phyloP scores from a whole-genome alignment of 1,140 invertebrate genomes.

The Eriosoma lanigerum region DNA sequence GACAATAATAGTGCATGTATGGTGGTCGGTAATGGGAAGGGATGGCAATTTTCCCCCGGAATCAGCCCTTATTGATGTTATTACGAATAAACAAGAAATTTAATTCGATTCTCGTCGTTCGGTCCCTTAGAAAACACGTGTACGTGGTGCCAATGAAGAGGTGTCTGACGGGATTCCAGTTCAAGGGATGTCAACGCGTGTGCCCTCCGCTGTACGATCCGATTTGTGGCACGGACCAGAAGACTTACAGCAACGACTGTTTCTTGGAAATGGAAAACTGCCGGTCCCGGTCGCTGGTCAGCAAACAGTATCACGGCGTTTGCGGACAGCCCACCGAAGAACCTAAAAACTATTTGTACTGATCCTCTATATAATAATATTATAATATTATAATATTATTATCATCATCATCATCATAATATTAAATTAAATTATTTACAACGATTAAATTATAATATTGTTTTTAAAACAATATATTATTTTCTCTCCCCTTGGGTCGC shows the following conservation, averaged over 20 bases:
- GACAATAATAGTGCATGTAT: too few species aligned
- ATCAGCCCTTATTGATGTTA: too few species aligned
- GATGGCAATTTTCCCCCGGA: too few species aligned
- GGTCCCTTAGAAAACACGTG: conserved; percentile 72
- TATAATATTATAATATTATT: background rate
- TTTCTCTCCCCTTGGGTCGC: too few species aligned
- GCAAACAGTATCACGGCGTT: conserved; percentile 67
- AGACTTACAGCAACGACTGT: conserved; percentile 89
- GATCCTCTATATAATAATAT: conserved; percentile 5
- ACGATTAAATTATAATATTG: too few species aligned
- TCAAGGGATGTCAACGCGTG: conserved; percentile 80
- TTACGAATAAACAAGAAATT: too few species aligned
- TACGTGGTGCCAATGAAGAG: conserved; percentile 83
- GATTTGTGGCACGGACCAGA: conserved; percentile 84
- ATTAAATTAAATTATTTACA: too few species aligned
- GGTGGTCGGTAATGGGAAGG: too few species aligned
- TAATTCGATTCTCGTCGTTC: too few species aligned
- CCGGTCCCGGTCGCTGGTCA: conserved; percentile 70
- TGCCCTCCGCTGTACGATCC: conserved; percentile 84
- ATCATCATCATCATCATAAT: background rate
- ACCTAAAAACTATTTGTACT: conserved; percentile 71
- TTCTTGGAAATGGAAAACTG: conserved; percentile 90
- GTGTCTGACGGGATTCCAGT: conserved; percentile 78
- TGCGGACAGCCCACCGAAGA: conserved; percentile 70
- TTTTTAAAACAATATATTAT: too few species aligned